phyloP scores from a whole-genome alignment of 92 coral and sea anemone genomes.

The Hydrozoanthus gracilis region DNA sequence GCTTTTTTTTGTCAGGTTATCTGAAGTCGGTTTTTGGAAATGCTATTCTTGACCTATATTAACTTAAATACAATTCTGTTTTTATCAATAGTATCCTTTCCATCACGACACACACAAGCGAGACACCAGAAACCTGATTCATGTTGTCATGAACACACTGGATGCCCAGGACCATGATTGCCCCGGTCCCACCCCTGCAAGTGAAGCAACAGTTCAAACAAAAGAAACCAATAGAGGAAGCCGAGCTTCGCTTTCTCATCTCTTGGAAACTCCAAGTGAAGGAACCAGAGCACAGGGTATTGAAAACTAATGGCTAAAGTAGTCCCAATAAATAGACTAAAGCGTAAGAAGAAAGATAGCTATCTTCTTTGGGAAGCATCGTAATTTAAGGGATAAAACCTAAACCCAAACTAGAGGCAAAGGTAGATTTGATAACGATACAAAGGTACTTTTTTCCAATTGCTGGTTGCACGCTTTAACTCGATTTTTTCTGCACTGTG shows the following conservation, averaged over 20 bases:
- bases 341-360: too few species aligned
- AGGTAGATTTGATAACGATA: too few species aligned
- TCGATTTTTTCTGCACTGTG: too few species aligned
- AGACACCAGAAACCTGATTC: slow-evolving; percentile 92
- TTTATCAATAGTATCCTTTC: slow-evolving; percentile 76
- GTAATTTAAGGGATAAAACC: too few species aligned
- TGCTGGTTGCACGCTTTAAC: too few species aligned
- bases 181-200: slow-evolving; percentile 77
- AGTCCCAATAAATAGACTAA: too few species aligned
- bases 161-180: slow-evolving; percentile 98
- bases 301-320: too few species aligned
- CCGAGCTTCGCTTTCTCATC: slow-evolving; percentile 39
- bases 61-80: neutral
- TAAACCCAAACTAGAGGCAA: too few species aligned
- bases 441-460: too few species aligned
- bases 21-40: neutral
- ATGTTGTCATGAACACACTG: slow-evolving; percentile 88
- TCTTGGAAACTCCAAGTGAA: slow-evolving; percentile 27
- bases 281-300: slow-evolving; percentile 35
- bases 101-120: slow-evolving; percentile 86
- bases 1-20: neutral
- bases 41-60: neutral
- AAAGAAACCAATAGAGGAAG: slow-evolving; percentile 53
- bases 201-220: slow-evolving; percentile 18
- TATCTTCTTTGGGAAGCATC: too few species aligned